Percentiles rank a stretch among this genome's conserved stretches.
Conservation (phyloP, 2,888 invertebrate species). For the Zelleria hepariella region DNA sequence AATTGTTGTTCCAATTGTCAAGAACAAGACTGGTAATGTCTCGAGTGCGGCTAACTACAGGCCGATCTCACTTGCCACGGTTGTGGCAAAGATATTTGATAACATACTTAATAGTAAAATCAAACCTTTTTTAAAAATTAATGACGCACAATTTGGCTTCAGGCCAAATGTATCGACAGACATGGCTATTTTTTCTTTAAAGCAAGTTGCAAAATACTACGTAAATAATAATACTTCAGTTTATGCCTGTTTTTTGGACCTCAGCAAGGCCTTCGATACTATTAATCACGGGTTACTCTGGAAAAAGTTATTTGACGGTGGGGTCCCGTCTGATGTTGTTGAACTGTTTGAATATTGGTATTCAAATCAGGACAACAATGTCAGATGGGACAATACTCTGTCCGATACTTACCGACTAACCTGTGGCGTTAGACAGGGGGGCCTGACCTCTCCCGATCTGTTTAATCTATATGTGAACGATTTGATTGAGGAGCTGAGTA, state of each 20-base stretch:
- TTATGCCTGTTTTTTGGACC: too few species aligned
- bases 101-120: constrained; percentile 9
- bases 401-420: constrained; percentile 3
- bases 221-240: not conserved
- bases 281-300: constrained; percentile 4
- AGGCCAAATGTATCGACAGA: not conserved
- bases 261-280: not conserved
- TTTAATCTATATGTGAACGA: too few species aligned
- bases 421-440: constrained; percentile 7
- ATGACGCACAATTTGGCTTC: not conserved
- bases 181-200: not conserved
- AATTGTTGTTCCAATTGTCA: constrained; percentile 1
- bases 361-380: constrained; percentile 12
- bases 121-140: not conserved
- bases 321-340: constrained; percentile 6
- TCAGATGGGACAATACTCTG: constrained; percentile 12
- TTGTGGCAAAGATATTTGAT: constrained; percentile 10
- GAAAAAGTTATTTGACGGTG: constrained; percentile 9
- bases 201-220: not conserved
- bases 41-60: too few species aligned
- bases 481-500: constrained; percentile 4
- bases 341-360: constrained; percentile 16
- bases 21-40: not conserved
- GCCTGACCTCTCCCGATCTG: too few species aligned
- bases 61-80: not conserved